Conservation (phyloP, 2,113 vertebrate genomes). For the Uria lomvia region DNA sequence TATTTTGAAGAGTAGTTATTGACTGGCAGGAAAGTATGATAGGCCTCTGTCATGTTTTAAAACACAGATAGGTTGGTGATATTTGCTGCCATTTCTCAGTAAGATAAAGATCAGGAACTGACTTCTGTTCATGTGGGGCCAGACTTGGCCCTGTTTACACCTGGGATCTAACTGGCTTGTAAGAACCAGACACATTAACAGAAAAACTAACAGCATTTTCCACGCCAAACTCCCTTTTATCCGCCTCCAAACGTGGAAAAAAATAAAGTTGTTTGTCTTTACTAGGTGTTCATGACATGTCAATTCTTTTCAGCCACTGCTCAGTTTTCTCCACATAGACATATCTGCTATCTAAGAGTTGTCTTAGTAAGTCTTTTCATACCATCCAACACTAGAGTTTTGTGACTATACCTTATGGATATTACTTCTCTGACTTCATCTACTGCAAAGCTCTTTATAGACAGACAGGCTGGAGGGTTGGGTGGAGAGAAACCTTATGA, state of each 20-base stretch:
- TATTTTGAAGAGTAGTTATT: not conserved
- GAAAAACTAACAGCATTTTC: not conserved
- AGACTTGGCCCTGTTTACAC: not conserved
- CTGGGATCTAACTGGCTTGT: not conserved
- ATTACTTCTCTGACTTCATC: not conserved
- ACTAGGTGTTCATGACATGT: accelerated
- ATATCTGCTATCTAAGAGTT: not conserved
- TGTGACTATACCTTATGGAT: accelerated
- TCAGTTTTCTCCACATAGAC: not conserved
- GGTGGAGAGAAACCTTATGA: no score
- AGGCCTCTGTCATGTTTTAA: not conserved
- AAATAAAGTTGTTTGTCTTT: not conserved
- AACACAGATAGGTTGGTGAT: not conserved
- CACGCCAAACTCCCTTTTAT: not conserved
- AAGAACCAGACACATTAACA: not conserved
- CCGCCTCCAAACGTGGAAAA: not conserved
- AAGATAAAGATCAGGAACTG: not conserved
- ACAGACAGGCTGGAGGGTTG: no score
- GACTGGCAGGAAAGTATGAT: not conserved
- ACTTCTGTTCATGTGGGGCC: not conserved
- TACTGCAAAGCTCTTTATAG: not conserved
- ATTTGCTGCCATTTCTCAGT: not conserved
- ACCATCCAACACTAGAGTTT: not conserved
- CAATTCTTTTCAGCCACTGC: not conserved
- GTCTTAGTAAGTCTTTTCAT: not conserved